Percentiles rank a stretch among this genome's conserved stretches.
Conservation (phyloP, 2,797 vertebrate species). For the Vultur gryphus region DNA sequence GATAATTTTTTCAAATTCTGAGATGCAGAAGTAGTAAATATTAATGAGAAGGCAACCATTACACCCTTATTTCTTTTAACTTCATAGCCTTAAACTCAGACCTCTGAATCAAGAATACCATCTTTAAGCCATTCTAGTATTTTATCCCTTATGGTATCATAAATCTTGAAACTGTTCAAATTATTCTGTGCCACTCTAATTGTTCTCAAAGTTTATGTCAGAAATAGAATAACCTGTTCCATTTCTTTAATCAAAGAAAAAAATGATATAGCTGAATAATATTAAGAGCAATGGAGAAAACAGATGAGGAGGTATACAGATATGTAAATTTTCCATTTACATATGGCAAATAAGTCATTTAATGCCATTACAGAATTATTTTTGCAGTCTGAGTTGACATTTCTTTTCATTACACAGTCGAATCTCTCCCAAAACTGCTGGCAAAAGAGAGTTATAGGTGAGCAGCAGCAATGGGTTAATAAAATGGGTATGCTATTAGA, state of each 20-base stretch:
- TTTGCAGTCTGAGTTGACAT: neutral
- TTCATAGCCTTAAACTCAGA: neutral
- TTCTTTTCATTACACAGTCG: neutral
- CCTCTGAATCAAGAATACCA: neutral
- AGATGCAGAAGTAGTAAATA: neutral
- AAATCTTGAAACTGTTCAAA: neutral
- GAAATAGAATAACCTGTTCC: neutral
- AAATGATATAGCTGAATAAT: neutral
- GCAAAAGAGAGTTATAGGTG: neutral
- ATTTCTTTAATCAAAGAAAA: neutral
- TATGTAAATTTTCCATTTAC: neutral
- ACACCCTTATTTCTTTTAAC: neutral
- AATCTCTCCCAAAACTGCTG: neutral
- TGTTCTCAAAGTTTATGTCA: neutral
- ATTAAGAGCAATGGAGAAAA: neutral
- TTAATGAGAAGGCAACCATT: neutral
- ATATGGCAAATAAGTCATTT: neutral
- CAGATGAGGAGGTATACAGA: neutral
- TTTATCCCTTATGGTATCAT: neutral
- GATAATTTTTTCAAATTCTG: neutral
- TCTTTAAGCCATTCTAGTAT: neutral
- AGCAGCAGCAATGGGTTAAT: constrained; percentile 68
- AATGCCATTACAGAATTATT: neutral
- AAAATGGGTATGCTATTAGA: constrained; percentile 57
- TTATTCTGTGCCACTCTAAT: neutral